Percentiles rank a stretch among this genome's conserved stretches.
phyloP scores from a whole-genome alignment of 2,888 invertebrate species.

The Gastrophysa polygoni region DNA sequence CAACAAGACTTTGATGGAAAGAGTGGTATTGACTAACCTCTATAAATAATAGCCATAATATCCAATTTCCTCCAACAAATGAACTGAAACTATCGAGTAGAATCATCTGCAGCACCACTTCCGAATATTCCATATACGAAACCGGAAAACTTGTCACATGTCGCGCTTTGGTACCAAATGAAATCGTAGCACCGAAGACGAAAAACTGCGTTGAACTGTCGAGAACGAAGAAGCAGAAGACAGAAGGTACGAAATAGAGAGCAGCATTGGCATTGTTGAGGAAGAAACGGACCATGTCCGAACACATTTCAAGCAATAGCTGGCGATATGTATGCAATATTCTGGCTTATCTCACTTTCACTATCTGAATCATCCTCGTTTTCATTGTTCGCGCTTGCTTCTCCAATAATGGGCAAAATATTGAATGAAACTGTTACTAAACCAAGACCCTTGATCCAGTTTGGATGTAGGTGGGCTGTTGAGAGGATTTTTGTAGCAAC shows the following conservation, averaged over 20 bases:
- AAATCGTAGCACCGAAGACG: slow-evolving; percentile 3
- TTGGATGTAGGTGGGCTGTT: neutral
- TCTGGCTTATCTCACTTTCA: slow-evolving; percentile 57
- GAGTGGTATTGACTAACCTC: neutral
- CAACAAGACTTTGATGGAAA: too few species aligned
- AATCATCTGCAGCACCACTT: slow-evolving; percentile 1
- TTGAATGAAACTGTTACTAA: slow-evolving; percentile 1
- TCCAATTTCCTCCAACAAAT: neutral
- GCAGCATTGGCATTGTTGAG: slow-evolving; percentile 56
- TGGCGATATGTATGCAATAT: slow-evolving; percentile 50
- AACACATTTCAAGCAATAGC: slow-evolving; percentile 48
- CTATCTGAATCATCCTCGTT: slow-evolving; percentile 55
- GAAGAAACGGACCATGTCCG: slow-evolving; percentile 56
- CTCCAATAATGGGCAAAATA: slow-evolving; percentile 15
- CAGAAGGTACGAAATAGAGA: slow-evolving; percentile 47
- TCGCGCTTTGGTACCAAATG: neutral
- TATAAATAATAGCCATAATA: slow-evolving; percentile 12
- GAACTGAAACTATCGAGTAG: neutral
- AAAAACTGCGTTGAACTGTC: slow-evolving; percentile 8
- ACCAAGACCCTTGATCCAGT: neutral
- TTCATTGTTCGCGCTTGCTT: slow-evolving; percentile 24
- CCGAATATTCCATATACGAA: neutral
- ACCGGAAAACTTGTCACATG: neutral
- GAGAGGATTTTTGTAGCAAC: neutral
- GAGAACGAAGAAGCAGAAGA: slow-evolving; percentile 27